Base-by-base conservation (phyloP, 2,797 vertebrate species). In the Thripadectes ignobilis region DNA sequence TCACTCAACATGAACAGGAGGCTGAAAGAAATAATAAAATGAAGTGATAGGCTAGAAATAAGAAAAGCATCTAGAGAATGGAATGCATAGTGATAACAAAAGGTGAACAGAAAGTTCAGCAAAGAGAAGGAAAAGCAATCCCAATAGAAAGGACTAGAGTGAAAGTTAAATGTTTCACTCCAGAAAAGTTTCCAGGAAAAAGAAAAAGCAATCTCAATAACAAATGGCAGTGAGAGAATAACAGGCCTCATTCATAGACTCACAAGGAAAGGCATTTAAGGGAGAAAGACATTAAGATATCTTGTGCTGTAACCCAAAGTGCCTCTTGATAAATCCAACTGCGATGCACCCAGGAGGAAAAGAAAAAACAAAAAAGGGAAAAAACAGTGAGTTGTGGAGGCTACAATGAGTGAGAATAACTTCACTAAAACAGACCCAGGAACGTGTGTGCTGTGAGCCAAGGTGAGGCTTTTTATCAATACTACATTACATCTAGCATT, bases 11-110 rank as follows among this genome's bases (percentile, higher is more conserved):
- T 21, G 49, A 96, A 39, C 27, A 77, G 46, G n/a, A 81, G 79
- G 73, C 38, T 51, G 83, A 92, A 86, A 89, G 91, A 96, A 97
- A 95, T 89, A 93, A 95, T 85, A 91, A 96, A 95, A 83, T 76
- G 5, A 79, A 96, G 57, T 36, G 36, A 90, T 85, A 74, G 63
- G 36, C 85, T 95, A 93, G 80, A 95, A 97, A 96, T 78, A 36
- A 96, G 85, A 83, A 95, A 89, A 91, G 36, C 10, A 8, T 57
- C 72, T 48, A 54, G 63, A 49, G 46, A 96, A 93, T 65, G 55
- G 87, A 97, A 93, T 88, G 85, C 30, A 45, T 91, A 91, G 91
- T 77, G 62, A 92, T 55, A 88, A 79, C 38, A 73, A 90, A 87
- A 89, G 34, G 83, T 79, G 69, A 96, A 89, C 39, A 88, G 51